Percentiles rank a stretch among this genome's conserved stretches.
Conservation (phyloP, 2,797 vertebrate species). For the Cynodonichthys magdalenae region DNA sequence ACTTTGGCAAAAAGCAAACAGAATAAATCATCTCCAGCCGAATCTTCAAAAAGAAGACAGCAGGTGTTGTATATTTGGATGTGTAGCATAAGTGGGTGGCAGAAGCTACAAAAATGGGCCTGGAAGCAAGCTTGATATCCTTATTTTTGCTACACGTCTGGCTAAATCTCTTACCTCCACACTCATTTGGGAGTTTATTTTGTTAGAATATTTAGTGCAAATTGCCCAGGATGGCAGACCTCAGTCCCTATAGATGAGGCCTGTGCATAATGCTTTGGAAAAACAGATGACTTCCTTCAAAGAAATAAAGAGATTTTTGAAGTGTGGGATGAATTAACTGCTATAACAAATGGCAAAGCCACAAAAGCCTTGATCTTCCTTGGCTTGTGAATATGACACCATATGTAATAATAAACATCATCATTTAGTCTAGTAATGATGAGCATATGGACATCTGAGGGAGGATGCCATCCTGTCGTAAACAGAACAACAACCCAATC, state of each 20-base stretch:
- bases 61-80: conserved; percentile 7
- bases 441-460: not conserved
- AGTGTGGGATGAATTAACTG: conserved; percentile 1
- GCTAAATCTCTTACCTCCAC: conserved; percentile 11
- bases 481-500: not conserved
- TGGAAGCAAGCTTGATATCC: not conserved
- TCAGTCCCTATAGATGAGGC: not conserved
- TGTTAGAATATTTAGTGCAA: not conserved
- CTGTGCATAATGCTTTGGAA: not conserved
- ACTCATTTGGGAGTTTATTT: not conserved
- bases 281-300: not conserved
- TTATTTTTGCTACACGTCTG: not conserved
- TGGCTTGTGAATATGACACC: conserved; percentile 1
- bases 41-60: conserved; percentile 11
- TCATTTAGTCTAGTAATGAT: not conserved
- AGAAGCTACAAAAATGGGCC: conserved; percentile 7
- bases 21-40: conserved; percentile 4
- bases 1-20: conserved; percentile 21
- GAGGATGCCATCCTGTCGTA: not conserved
- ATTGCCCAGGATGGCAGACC: conserved; percentile 1
- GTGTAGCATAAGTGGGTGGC: conserved; percentile 19
- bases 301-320: not conserved
- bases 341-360: conserved; percentile 24
- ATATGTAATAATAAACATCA: not conserved
- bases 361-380: conserved; percentile 5